Base-by-base conservation (phyloP, 2,797 vertebrate genomes). In the Oceanodroma leucorhoa region DNA sequence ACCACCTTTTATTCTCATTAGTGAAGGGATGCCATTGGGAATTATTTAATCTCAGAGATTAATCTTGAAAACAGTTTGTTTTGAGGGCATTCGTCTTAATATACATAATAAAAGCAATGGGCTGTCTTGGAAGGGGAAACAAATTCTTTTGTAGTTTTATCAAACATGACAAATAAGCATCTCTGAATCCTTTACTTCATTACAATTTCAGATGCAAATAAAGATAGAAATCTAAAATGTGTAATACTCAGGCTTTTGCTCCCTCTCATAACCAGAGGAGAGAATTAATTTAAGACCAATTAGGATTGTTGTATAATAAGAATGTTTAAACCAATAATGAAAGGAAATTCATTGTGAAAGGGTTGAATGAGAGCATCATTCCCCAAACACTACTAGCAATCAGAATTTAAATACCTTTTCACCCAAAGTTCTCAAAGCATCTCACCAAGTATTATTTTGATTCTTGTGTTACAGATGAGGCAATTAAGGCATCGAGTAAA, bases 151-250 rank as follows among this genome's bases (percentile, higher is more conserved):
- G 24, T 27, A 61, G 18, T 87, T 89, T 89, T 78, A 89, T 94
- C 81, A 87, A 83, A 94, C 46, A 43, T 46, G 83, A 81, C 71
- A 90, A 72, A 61, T 45, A 82, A 85, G 53, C 78, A 70, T 87
- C 83, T 70, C 81, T 55, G 72, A 85, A 67, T 71, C 22, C 72
- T 91, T 82, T 48, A 61, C 23, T 83, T 91, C 60, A 70, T 95
- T 96, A 78, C 43, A 38, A 84, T 89, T 96, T 89, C 87, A 94
- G 71, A 94, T 75, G 60, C n/a, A 69, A 90, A 84, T 67, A 65
- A 66, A 90, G 73, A 91, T 70, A 50, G 66, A 91, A 87, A 67
- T 71, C 40, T 50, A 29, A 89, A 92, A 65, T 26, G 57, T 62
- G 60, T 93, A 89, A 87, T 89, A 69, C 67, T 79, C 53, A 29